Conservation (phyloP, 2,888 invertebrate genomes). For the Glaucopsyche alexis region DNA sequence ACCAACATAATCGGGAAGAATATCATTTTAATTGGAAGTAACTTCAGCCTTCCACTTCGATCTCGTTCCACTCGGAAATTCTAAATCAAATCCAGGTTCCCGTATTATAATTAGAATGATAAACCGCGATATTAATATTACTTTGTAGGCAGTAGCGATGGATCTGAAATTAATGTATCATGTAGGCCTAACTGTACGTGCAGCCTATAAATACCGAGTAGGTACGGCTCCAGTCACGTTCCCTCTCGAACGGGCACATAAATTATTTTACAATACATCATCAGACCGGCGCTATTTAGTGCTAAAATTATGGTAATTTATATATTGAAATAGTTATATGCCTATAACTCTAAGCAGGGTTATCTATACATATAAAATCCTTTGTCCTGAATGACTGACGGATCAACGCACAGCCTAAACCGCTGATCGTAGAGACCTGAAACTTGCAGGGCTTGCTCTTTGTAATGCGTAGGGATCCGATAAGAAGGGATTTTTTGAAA, state of each 20-base stretch:
- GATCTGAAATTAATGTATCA: slow-evolving; percentile 27
- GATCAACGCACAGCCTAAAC: too few relatives aligned
- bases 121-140: slow-evolving; percentile 23
- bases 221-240: slow-evolving; percentile 11
- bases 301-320: slow-evolving; percentile 32
- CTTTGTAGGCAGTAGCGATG: slow-evolving; percentile 26
- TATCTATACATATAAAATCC: too few relatives aligned
- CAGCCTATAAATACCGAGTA: slow-evolving; percentile 18
- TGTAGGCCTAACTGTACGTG: slow-evolving; percentile 28
- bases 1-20: too few relatives aligned
- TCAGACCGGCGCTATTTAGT: slow-evolving; percentile 30
- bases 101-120: slow-evolving; percentile 22
- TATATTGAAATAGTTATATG: slow-evolving; percentile 31
- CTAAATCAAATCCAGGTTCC: not conserved
- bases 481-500: too few relatives aligned
- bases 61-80: not conserved
- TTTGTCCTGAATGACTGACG: too few relatives aligned
- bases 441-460: too few relatives aligned
- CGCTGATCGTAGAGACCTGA: too few relatives aligned
- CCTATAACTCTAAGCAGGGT: slow-evolving; percentile 26
- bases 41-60: too few relatives aligned
- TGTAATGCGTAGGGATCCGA: too few relatives aligned
- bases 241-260: slow-evolving; percentile 23
- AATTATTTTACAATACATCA: slow-evolving; percentile 31
- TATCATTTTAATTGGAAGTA: too few relatives aligned